Evolutionary conservation across 2,888 invertebrate genomes (phyloP).

Genomic region (Drosophila flavopinicola): DNA sequence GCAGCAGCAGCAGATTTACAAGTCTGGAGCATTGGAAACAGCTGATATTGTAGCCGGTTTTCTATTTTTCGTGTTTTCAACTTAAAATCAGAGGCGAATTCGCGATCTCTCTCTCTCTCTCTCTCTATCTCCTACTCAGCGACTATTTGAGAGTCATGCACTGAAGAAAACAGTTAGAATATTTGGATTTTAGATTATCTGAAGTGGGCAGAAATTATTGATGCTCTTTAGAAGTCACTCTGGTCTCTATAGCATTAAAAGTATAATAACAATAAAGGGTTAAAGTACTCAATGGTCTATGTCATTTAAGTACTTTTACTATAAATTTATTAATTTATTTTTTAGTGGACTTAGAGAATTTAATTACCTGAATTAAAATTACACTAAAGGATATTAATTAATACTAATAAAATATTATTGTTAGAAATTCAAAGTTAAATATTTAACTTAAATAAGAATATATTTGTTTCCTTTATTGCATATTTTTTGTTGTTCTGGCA

Average conservation of each 20-base stretch:
- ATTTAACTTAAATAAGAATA: no score
- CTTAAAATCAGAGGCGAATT: slow-evolving; percentile 47
- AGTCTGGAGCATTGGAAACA: slow-evolving; percentile 53
- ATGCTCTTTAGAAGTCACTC: no score
- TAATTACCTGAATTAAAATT: no score
- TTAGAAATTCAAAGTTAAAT: not conserved
- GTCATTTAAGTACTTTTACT: no score
- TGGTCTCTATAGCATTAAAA: no score
- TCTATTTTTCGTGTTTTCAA: slow-evolving; percentile 34
- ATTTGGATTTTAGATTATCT: no score
- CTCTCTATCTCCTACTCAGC: slow-evolving; percentile 5
- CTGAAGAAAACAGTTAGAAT: not conserved
- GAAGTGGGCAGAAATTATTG: not conserved
- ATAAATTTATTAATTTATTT: no score
- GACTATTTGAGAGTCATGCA: not conserved
- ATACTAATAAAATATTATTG: not conserved
- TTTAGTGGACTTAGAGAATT: no score
- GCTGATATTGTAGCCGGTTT: slow-evolving; percentile 69
- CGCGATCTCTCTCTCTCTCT: slow-evolving; percentile 2
- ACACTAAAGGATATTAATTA: no score
- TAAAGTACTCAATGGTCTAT: no score
- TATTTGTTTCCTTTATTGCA: not conserved
- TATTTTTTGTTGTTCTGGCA: slow-evolving; percentile 3
- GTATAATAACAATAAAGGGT: no score
- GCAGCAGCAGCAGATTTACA: slow-evolving; percentile 23